Evolutionary conservation across 2,113 vertebrate species (phyloP), one percentile per base, ranked within the genome.

Genomic region (Stigmatopora nigra): DNA sequence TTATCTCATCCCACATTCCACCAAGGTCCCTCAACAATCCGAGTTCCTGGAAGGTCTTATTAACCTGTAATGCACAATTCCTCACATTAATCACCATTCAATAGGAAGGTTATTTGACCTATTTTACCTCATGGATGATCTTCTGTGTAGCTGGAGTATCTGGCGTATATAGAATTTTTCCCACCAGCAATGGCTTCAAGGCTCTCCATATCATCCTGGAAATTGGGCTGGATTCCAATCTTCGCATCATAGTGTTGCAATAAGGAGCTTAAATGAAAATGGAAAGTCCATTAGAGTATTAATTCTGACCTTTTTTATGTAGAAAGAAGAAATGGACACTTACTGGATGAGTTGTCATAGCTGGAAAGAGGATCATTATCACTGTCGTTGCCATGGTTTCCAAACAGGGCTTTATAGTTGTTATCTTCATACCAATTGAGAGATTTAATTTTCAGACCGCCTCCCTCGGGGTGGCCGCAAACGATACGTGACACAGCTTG

Each of bases 391-490:
- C 93, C 93, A 1, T 97, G 85, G 83, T 85, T 88, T 59, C 90
- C 90, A 13, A 99, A 97, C 7, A 99, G 79, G 1, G 94, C 94
- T 83, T 99, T 98, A 89, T 98, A 98, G 88, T 99, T 99, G 77
- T 94, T 93, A 85, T 99, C 97, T 75, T 99, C 97, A 0, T 97
- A 98, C 95, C 96, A 98, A 87, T 99, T 99, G 67, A 99, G 93
- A 15, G 97, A 99, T 78, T 98, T 98, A 81, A 99, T 98, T 89
- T 98, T 97, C 57, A 98, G 91, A 0, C 96, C 96, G 10, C 97
- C 97, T 0, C 94, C 95, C 73, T 98, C 96, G 0, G 97, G 97
- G 56, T 99, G 95, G 3, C 97, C 97, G 0, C 97, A 99, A 48
- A 98, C 92, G 0, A 99, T 98, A 31, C 97, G 93, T 0, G 95